Base-by-base conservation (phyloP, 1,140 invertebrate genomes). In the Pachypsylla venusta region DNA sequence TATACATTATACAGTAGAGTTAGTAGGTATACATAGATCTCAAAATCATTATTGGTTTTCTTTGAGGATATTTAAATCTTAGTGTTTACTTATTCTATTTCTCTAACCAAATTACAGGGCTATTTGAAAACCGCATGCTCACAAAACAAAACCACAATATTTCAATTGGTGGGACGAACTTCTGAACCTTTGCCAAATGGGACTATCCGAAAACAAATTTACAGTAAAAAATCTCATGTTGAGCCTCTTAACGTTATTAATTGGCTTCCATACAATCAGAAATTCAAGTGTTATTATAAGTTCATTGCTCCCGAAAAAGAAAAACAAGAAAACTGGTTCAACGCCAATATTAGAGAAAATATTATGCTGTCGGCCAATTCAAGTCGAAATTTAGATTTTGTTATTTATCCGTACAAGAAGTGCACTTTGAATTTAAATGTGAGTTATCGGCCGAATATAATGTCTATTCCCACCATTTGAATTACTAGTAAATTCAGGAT, bases 181-280 rank as follows among this genome's bases (percentile, higher is more conserved):
- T 22, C 22, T 4, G n/a, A n/a, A 5, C 42, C 42, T n/a, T 22
- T 48, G 7, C 42, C 42, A 3, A 48, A 48, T n/a, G 42, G 22
- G 4, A 4, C 3, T 19, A n/a, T 48, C 16, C 5, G n/a, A n/a
- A 3, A n/a, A n/a, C 22, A n/a, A 4, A n/a, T 48, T 22, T 22
- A 7, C 42, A 3, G n/a, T 4, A n/a, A 19, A 7, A n/a, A n/a
- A 5, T 4, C 16, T 22, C 16, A 48, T 19, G 16, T 19, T 7
- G 7, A 48, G n/a, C 42, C 42, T 48, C 16, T 48, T 4, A 7
- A 5, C 7, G 42, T 22, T 4, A n/a, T 19, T 3, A 48, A 48
- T 19, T 48, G 42, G 42, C 42, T 48, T 22, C 42, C 42, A n/a
- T 48, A 48, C 16, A 48, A 19, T n/a, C 42, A 48, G 42, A 48